Conservation (phyloP, 2,113 vertebrate species). For the Mugil cephalus region DNA sequence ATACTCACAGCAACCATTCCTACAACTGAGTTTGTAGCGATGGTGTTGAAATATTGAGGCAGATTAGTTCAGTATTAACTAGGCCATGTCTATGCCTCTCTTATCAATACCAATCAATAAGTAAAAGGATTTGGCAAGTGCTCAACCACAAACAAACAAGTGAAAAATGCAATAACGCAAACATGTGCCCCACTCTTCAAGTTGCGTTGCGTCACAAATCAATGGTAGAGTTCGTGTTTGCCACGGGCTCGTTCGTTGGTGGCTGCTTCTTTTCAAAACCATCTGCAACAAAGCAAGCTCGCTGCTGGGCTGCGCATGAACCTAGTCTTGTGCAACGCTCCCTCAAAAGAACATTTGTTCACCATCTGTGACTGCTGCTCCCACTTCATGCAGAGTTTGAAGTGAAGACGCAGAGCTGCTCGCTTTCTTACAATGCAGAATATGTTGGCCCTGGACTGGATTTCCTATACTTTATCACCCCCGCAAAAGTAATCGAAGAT, state of each 20-base stretch:
- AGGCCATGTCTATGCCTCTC: constrained; percentile 31
- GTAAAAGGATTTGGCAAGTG: constrained; percentile 53
- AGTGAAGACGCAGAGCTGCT: constrained; percentile 52
- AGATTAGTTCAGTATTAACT: constrained; percentile 27
- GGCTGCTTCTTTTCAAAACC: constrained; percentile 60
- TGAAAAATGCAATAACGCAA: constrained; percentile 48
- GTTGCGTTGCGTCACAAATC: constrained; percentile 55
- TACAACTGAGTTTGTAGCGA: constrained; percentile 3
- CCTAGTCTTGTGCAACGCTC: constrained; percentile 70
- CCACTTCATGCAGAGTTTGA: constrained; percentile 62
- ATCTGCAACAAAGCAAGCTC: constrained; percentile 68
- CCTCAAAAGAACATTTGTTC: constrained; percentile 79
- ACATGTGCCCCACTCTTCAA: constrained; percentile 18
- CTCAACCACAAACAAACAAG: constrained; percentile 34
- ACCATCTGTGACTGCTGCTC: constrained; percentile 78
- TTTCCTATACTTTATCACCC: constrained; percentile 34
- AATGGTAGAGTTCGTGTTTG: constrained; percentile 54
- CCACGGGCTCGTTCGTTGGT: constrained; percentile 47
- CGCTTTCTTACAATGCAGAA: constrained; percentile 39
- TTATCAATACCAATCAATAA: constrained; percentile 50
- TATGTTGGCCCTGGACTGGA: constrained; percentile 37
- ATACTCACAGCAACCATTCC: background rate
- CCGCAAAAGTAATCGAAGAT: constrained; percentile 28
- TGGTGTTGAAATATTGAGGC: constrained; percentile 42
- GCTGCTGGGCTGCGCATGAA: constrained; percentile 63